These are phyloP conservation scores for Actenoides lindsayi DNA, from an alignment of 2,113 vertebrate genomes.

Conservation along the genomic window DNA sequence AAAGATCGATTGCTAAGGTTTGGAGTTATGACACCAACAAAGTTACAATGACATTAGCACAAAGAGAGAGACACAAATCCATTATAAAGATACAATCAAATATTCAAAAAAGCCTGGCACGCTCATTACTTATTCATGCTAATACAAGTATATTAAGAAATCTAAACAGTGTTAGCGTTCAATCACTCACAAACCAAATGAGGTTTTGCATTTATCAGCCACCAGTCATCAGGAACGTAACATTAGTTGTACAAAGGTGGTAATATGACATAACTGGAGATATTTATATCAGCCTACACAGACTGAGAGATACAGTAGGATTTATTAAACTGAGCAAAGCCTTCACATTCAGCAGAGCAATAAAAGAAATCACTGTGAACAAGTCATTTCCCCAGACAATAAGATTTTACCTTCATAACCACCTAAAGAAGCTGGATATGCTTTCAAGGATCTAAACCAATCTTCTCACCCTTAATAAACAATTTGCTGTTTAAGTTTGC, in stretches of 20 bases:
- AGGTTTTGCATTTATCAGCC: constrained; percentile 92
- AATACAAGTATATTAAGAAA: constrained; percentile 99
- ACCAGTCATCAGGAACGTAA: constrained; percentile 76
- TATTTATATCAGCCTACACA: constrained; percentile 81
- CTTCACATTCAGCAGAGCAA: constrained; percentile 72
- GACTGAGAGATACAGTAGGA: constrained; percentile 77
- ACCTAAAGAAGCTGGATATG: constrained; percentile 68
- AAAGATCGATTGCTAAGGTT: constrained; percentile 89
- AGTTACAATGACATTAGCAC: constrained; percentile 88
- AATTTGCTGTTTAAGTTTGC: constrained; percentile 51
- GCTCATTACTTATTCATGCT: constrained; percentile 98
- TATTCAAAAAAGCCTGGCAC: constrained; percentile 92
- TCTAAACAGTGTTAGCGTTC: constrained; percentile 93
- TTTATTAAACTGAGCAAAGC: constrained; percentile 83
- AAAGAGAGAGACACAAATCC: constrained; percentile 89
- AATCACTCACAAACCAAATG: constrained; percentile 96
- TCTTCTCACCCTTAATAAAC: constrained; percentile 56
- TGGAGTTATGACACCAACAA: constrained; percentile 89
- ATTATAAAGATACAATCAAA: constrained; percentile 97
- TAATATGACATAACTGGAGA: constrained; percentile 80
- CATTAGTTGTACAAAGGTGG: constrained; percentile 79
- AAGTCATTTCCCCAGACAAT: constrained; percentile 78
- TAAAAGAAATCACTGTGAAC: constrained; percentile 76
- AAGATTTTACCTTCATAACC: constrained; percentile 77
- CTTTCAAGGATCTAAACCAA: constrained; percentile 55